A percentile compares a stretch with the other conserved stretches of the same genome.
Evolutionary conservation across 2,797 vertebrate species (phyloP).

Genomic region (Hipposideros larvatus): DNA sequence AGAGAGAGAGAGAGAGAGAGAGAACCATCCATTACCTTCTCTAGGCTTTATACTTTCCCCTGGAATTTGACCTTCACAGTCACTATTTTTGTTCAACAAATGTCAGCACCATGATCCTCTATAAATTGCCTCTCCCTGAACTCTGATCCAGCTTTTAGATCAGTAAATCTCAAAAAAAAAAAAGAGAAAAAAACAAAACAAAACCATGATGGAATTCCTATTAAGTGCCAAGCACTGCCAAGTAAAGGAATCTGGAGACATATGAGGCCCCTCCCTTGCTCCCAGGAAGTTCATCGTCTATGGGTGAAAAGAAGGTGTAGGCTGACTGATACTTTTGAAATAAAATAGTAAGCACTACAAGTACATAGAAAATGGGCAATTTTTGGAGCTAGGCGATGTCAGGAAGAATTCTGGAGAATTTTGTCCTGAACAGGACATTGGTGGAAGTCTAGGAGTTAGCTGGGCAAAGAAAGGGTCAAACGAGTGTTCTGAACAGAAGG

Average conservation of each 20-base stretch:
- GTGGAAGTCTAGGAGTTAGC: neutral
- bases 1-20: neutral
- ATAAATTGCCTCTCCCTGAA: slow-evolving; percentile 39
- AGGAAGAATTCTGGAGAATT: neutral
- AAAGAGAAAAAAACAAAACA: too few species aligned
- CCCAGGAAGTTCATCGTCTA: neutral
- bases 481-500: neutral
- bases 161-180: slow-evolving; percentile 1
- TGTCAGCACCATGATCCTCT: neutral
- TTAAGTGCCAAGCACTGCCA: neutral
- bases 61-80: slow-evolving; percentile 25
- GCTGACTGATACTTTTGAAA: neutral
- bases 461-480: neutral
- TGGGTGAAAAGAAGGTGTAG: neutral
- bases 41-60: neutral
- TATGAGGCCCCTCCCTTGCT: neutral
- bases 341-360: neutral
- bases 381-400: neutral
- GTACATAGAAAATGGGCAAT: neutral
- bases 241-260: neutral
- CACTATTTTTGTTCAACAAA: slow-evolving; percentile 62
- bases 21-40: neutral
- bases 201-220: neutral
- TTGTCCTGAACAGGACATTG: rapidly evolving
- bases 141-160: neutral